Percentiles rank a stretch among this genome's conserved stretches.
Evolutionary conservation across 2,888 invertebrate species (phyloP).

Genomic region (Eristalis tenax): DNA sequence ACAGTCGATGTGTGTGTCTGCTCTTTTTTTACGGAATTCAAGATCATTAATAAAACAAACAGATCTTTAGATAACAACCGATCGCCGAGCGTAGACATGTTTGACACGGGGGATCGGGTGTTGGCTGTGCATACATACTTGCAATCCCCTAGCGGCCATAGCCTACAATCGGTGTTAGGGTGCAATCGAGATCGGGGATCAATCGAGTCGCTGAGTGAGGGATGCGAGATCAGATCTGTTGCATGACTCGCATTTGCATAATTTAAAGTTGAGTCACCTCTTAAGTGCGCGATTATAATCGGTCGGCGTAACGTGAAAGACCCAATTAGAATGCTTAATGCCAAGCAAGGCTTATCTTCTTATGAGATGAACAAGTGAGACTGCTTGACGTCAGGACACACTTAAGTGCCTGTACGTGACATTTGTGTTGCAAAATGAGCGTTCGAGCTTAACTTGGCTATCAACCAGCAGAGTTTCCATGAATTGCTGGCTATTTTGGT

Average conservation of each 20-base stretch:
- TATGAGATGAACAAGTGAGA: not conserved
- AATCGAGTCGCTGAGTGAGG: not conserved
- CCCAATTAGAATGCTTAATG: not conserved
- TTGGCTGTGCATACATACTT: not conserved
- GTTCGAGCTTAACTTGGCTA: too few species aligned
- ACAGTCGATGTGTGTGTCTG: slow-evolving; percentile 9
- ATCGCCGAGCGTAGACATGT: not conserved
- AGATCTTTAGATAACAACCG: not conserved
- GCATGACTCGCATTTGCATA: not conserved
- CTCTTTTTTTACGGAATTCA: slow-evolving; percentile 25
- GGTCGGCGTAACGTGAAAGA: not conserved
- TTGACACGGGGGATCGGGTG: not conserved
- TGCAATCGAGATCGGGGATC: not conserved
- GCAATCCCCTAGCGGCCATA: not conserved
- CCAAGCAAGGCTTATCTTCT: not conserved
- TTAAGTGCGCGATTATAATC: not conserved
- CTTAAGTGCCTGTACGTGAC: not conserved
- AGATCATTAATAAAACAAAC: slow-evolving; percentile 44
- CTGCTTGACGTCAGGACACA: not conserved
- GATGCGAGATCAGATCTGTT: not conserved
- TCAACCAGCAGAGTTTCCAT: too few species aligned
- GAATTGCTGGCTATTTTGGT: too few species aligned
- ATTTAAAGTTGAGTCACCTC: not conserved
- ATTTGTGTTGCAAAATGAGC: not conserved
- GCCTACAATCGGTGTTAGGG: not conserved